Evolutionary conservation across 2,113 vertebrate genomes (phyloP), one percentile per base, ranked within the genome.

Genomic region (Lepus timidus): DNA sequence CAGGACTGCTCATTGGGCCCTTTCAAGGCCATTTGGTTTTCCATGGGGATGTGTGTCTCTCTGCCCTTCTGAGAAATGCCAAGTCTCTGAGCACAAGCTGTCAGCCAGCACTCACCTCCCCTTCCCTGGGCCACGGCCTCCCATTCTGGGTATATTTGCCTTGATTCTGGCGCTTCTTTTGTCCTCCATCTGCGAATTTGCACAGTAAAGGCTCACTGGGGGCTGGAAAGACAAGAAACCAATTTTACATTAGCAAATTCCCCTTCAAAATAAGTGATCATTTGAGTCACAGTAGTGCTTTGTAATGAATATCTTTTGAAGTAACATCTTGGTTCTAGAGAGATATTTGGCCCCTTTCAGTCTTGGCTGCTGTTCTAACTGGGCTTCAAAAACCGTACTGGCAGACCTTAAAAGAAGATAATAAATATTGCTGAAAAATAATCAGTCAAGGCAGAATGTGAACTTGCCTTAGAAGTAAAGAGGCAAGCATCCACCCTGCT

Each of bases 81-180:
- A 92, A 96, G 83, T 90, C 82, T 82, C 22, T 23, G 81, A 94
- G 92, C 93, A 91, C 91, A 96, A 94, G 94, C 85, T 96, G 70
- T 94, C 19, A 5, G 0, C 25, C 79, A 76, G 83, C 52, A 98
- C 99, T 99, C 98, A 99, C 99, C 99, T 99, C 99, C 98, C 99
- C 99, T 98, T 99, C 99, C 98, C 99, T 98, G 98, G 99, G 99
- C 99, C 99, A 99, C 65, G 99, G 99, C 98, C 99, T 99, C 95
- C 99, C 99, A 79, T 99, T 99, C 98, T 99, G 99, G 93, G 99
- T 99, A 95, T 99, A 99, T 98, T 99, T 99, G 98, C 99, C 99
- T 98, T 99, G 99, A 98, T 99, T 99, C 98, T 99, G 99, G 82
- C 99, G 98, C 98, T 99, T 99, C 98, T 99, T 99, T 98, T 99